These are phyloP conservation scores for Thamnaconus septentrionalis DNA, from an alignment of 2,113 vertebrate species.

Conservation along the genomic window DNA sequence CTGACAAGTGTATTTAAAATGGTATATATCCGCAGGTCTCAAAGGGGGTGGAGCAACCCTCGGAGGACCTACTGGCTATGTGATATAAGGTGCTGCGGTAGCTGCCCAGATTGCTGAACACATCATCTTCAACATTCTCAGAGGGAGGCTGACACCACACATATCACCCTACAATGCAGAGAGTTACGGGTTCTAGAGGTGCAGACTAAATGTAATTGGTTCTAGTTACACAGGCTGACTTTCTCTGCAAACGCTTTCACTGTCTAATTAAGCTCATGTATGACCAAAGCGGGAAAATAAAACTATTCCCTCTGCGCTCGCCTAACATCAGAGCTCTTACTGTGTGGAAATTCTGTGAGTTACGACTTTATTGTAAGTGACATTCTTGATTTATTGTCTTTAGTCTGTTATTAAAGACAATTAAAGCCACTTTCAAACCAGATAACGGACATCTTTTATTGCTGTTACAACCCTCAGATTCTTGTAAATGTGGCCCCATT, in stretches of 20 bases:
- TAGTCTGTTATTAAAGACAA: slow-evolving; percentile 20
- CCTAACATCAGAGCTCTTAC: slow-evolving; percentile 49
- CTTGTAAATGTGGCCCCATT: slow-evolving; percentile 11
- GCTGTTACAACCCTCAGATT: background rate
- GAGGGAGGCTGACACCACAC: background rate
- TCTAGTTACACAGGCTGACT: background rate
- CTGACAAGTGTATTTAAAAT: slow-evolving; percentile 38
- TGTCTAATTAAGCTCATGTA: slow-evolving; percentile 65
- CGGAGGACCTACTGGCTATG: slow-evolving; percentile 37
- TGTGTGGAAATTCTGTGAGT: slow-evolving; percentile 50
- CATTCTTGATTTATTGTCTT: slow-evolving; percentile 33
- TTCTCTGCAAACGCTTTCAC: slow-evolving; percentile 17
- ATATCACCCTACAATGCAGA: too few relatives aligned
- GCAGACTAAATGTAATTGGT: too few relatives aligned
- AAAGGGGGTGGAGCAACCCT: slow-evolving; percentile 31
- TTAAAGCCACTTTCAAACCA: slow-evolving; percentile 37
- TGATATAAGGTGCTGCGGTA: slow-evolving; percentile 56
- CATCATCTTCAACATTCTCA: slow-evolving; percentile 52
- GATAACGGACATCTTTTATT: slow-evolving; percentile 22
- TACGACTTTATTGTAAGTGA: slow-evolving; percentile 35
- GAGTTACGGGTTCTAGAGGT: too few relatives aligned
- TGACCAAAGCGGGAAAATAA: slow-evolving; percentile 64
- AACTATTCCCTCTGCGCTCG: slow-evolving; percentile 57
- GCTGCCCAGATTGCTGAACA: slow-evolving; percentile 41
- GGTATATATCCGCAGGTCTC: slow-evolving; percentile 40